A percentile compares a stretch with the other conserved stretches of the same genome.
Evolutionary conservation across 2,797 vertebrate species (phyloP).

Genomic region (Lacerta bilineata): DNA sequence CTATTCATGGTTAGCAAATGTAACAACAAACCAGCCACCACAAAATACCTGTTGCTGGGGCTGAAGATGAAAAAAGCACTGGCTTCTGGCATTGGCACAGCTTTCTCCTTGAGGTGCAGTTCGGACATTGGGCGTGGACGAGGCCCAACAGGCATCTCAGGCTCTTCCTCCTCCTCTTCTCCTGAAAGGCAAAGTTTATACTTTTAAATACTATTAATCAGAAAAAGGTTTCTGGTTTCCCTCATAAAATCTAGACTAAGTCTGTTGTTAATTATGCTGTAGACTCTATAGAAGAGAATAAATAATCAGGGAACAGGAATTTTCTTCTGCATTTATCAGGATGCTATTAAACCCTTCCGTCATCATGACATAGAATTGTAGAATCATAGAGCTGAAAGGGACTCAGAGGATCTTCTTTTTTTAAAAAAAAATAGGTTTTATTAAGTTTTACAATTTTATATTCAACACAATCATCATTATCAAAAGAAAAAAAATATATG

Average conservation of each 20-base stretch:
- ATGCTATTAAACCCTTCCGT: not conserved
- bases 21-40: not conserved
- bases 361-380: not conserved
- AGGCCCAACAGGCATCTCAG: slow-evolving; percentile 98
- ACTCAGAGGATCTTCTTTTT: too few relatives aligned
- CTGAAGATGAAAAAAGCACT: slow-evolving; percentile 97
- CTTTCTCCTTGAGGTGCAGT: slow-evolving; percentile 97
- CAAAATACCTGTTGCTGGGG: slow-evolving; percentile 91
- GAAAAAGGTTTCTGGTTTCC: not conserved
- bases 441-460: too few relatives aligned
- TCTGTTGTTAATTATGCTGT: not conserved
- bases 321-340: not conserved
- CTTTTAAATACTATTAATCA: slow-evolving; percentile 35
- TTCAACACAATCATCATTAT: too few relatives aligned
- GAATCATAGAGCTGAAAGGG: too few relatives aligned
- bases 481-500: too few relatives aligned
- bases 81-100: slow-evolving; percentile 96
- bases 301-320: not conserved
- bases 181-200: slow-evolving; percentile 73
- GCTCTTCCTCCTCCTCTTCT: slow-evolving; percentile 96
- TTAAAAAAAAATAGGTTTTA: too few relatives aligned
- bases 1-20: not conserved
- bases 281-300: not conserved
- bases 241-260: not conserved
- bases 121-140: slow-evolving; percentile 96